Percentiles rank a stretch among this genome's conserved stretches.
Conservation (phyloP, 2,888 invertebrate species). For the Pseudeuparius sepicola region DNA sequence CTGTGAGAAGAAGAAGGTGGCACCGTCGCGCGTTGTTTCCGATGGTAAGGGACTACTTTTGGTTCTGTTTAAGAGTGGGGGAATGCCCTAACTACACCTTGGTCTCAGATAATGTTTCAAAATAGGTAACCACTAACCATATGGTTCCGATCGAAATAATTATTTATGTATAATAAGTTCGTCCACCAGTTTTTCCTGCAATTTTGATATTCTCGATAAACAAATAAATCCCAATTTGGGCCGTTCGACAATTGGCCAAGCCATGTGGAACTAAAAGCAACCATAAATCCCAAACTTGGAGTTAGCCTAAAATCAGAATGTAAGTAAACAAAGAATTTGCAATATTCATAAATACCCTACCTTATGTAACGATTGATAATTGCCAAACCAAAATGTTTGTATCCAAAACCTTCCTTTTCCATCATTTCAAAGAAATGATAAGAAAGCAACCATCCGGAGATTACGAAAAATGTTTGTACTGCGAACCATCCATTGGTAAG, state of each 20-base stretch:
- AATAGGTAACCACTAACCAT: constrained; percentile 40
- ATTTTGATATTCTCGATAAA: constrained; percentile 45
- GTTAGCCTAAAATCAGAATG: constrained; percentile 54
- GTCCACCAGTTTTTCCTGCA: constrained; percentile 64
- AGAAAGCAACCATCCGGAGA: constrained; percentile 27
- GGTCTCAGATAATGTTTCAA: too few species aligned
- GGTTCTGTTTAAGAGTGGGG: too few species aligned
- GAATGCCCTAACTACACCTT: too few species aligned
- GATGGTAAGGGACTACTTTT: too few species aligned
- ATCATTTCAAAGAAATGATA: constrained; percentile 26
- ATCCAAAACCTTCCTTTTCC: constrained; percentile 21
- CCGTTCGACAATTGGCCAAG: constrained; percentile 59
- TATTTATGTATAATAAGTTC: constrained; percentile 64
- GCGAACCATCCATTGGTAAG: constrained; percentile 27
- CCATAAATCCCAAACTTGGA: constrained; percentile 61
- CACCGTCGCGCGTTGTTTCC: too few species aligned
- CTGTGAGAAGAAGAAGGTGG: too few species aligned
- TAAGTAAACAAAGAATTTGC: too few species aligned
- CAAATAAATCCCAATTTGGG: constrained; percentile 59
- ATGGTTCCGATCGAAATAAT: constrained; percentile 55
- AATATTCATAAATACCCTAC: too few species aligned
- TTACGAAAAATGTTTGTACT: constrained; percentile 29
- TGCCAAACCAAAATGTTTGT: constrained; percentile 24
- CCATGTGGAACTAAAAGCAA: constrained; percentile 67
- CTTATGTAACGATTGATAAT: constrained; percentile 30